Evolutionary conservation across 2,888 invertebrate species (phyloP).

Genomic region (Beris chalybata): DNA sequence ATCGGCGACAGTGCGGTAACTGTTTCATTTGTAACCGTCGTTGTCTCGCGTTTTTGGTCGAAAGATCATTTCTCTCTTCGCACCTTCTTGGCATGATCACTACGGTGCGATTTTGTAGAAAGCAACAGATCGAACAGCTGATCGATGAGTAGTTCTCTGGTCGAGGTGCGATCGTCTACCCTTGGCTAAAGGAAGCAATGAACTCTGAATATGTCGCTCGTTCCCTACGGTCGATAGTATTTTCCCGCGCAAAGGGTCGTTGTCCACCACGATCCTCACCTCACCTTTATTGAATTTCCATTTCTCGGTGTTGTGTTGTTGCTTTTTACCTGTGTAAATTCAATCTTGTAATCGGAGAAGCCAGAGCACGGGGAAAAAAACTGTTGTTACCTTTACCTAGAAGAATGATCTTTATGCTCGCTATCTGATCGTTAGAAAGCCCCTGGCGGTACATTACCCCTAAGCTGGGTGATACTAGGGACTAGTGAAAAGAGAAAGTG

Average conservation of each 20-base stretch:
- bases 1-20: no score
- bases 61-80: no score
- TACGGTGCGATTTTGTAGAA: no score
- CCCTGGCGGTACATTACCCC: neutral
- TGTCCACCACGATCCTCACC: conserved; percentile 7
- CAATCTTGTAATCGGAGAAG: conserved; percentile 10
- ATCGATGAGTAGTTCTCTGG: neutral
- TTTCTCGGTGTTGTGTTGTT: neutral
- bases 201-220: no score
- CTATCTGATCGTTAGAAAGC: neutral
- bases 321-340: neutral
- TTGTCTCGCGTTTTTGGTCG: no score
- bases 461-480: neutral
- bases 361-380: no score
- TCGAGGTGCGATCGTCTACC: neutral
- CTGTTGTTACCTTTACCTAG: neutral
- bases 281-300: conserved; percentile 5
- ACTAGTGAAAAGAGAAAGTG: conserved; percentile 38
- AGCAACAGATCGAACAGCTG: no score
- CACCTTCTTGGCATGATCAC: no score
- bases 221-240: neutral
- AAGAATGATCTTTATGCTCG: neutral
- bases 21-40: no score
- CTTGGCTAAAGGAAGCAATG: neutral
- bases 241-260: conserved; percentile 16